These are phyloP conservation scores for Oryzias dopingdopingensis DNA, from an alignment of 2,797 vertebrate genomes.

Conservation along the genomic window DNA sequence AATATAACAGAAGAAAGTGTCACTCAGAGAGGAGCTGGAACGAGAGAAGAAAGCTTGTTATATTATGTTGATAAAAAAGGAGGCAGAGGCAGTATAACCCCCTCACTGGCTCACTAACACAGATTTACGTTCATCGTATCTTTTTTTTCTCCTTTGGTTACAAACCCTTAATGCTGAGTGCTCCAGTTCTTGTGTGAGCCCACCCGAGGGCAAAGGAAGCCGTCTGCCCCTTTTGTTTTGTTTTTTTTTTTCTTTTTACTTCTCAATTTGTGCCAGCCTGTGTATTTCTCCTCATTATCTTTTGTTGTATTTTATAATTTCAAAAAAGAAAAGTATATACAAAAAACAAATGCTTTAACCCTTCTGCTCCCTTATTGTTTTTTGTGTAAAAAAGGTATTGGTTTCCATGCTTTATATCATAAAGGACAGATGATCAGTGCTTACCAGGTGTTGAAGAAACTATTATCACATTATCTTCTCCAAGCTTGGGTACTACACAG, in stretches of 20 bases:
- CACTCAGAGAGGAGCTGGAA: conserved; percentile 18
- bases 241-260: conserved; percentile 5
- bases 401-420: conserved; percentile 54
- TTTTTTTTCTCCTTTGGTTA: conserved; percentile 57
- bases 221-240: neutral
- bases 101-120: conserved; percentile 57
- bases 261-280: conserved; percentile 23
- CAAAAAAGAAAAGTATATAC: neutral
- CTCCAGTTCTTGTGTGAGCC: conserved; percentile 43
- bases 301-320: neutral
- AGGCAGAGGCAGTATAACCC: conserved; percentile 32
- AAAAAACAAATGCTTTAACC: conserved; percentile 5
- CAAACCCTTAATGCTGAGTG: conserved; percentile 47
- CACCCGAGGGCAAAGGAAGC: conserved; percentile 47
- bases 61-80: conserved; percentile 41
- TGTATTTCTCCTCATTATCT: conserved; percentile 32
- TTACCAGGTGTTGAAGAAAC: conserved; percentile 46
- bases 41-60: conserved; percentile 41
- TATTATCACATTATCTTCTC: conserved; percentile 14
- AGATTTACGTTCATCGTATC: conserved; percentile 57
- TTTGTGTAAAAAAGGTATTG: neutral
- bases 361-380: no score
- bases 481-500: conserved; percentile 9
- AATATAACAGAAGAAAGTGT: conserved; percentile 3
- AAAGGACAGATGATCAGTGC: conserved; percentile 55